Percentiles rank a stretch among this genome's conserved stretches.
These are phyloP conservation scores for Oreochromis mossambicus DNA, from an alignment of 2,797 vertebrate species.

Conservation along the genomic window DNA sequence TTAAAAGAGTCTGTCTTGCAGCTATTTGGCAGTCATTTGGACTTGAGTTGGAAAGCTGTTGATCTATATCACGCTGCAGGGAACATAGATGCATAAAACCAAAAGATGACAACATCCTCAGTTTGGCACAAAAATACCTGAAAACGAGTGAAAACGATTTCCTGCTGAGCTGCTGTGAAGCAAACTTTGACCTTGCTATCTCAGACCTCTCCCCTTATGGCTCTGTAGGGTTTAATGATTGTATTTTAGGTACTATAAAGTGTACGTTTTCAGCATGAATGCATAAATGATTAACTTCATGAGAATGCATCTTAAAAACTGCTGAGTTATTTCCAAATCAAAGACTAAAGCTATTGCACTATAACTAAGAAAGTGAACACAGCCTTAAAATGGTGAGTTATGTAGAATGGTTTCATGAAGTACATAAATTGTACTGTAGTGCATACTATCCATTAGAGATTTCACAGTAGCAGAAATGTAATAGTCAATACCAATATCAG, in stretches of 20 bases:
- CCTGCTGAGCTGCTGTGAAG: not conserved
- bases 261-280: not conserved
- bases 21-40: not conserved
- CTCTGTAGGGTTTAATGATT: not conserved
- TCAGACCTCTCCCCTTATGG: not conserved
- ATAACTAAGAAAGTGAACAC: not conserved
- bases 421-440: not conserved
- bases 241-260: not conserved
- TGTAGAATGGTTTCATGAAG: not conserved
- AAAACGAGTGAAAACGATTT: not conserved
- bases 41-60: not conserved
- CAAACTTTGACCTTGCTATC: not conserved
- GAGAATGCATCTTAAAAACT: not conserved
- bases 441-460: not conserved
- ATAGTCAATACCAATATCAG: not conserved
- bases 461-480: not conserved
- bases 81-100: not conserved
- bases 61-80: not conserved
- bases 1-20: conserved; percentile 7
- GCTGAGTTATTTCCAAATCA: not conserved
- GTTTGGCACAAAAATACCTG: not conserved
- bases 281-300: not conserved
- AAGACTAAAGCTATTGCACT: not conserved
- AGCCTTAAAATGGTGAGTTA: not conserved
- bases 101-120: not conserved